Conservation (phyloP, 2,797 vertebrate species). For the Psittacula derbiana region DNA sequence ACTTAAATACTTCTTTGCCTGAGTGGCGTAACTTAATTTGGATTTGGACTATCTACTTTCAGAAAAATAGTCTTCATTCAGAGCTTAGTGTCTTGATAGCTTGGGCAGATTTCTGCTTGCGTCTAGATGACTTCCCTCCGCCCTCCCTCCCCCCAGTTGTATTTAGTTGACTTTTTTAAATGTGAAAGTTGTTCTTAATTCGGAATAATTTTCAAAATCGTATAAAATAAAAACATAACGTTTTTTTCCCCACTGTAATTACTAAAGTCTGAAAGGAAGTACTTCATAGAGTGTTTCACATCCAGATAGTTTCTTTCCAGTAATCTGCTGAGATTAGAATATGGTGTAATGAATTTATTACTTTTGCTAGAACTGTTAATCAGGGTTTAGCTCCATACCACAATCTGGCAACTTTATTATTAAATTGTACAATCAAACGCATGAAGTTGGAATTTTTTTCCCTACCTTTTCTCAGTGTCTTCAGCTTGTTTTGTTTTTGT, state of each 20-base stretch:
- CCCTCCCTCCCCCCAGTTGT: background rate
- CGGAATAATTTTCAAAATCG: background rate
- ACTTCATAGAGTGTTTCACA: background rate
- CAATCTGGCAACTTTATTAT: background rate
- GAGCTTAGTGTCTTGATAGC: background rate
- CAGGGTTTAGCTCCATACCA: background rate
- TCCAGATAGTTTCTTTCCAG: background rate
- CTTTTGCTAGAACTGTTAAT: background rate
- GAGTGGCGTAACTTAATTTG: background rate
- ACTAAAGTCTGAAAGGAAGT: background rate
- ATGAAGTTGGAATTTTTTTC: background rate
- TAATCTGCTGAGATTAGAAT: background rate
- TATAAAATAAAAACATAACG: background rate
- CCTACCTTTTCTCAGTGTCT: background rate
- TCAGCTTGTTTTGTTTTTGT: background rate
- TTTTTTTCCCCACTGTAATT: background rate
- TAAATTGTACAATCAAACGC: background rate
- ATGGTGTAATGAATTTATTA: background rate
- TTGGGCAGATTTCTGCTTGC: background rate
- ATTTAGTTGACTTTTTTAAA: background rate
- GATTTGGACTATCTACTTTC: background rate
- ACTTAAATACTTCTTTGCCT: background rate
- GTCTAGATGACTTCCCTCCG: background rate
- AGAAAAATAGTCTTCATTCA: background rate
- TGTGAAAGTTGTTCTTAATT: background rate